Conservation (phyloP, 2,888 invertebrate species). For the Cataglyphis rosenhaueri region DNA sequence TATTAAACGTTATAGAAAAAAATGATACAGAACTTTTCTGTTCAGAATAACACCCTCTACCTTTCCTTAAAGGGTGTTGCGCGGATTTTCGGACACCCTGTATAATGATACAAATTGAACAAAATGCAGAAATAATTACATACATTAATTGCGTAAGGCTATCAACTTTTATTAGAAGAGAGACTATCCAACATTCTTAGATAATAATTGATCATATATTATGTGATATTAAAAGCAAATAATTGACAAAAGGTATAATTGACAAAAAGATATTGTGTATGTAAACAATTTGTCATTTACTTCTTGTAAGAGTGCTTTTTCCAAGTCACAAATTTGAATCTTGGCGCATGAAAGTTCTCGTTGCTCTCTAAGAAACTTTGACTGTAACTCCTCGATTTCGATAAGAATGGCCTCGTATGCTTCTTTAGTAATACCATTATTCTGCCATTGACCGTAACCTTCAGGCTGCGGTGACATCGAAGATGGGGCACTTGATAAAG, state of each 20-base stretch:
- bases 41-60: no score
- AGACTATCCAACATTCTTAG: not conserved
- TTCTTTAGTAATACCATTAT: slow-evolving; percentile 77
- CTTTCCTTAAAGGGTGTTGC: no score
- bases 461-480: slow-evolving; percentile 90
- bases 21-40: no score
- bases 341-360: slow-evolving; percentile 86
- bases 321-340: slow-evolving; percentile 86
- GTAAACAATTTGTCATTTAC: slow-evolving; percentile 70
- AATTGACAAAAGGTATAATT: not conserved
- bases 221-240: not conserved
- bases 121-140: no score
- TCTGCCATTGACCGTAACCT: slow-evolving; percentile 73
- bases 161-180: not conserved
- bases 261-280: not conserved
- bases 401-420: slow-evolving; percentile 84
- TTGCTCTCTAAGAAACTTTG: slow-evolving; percentile 82
- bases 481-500: slow-evolving; percentile 90
- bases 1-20: no score
- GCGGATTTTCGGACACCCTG: no score
- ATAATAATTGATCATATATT: not conserved
- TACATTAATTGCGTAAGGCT: no score
- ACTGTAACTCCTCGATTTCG: slow-evolving; percentile 79
- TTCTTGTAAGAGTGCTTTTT: slow-evolving; percentile 85
- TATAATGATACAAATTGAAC: no score